A percentile compares a stretch with the other conserved stretches of the same genome.
Evolutionary conservation across 2,888 invertebrate genomes (phyloP).

Genomic region (Chaetogeoica ovagalla): DNA sequence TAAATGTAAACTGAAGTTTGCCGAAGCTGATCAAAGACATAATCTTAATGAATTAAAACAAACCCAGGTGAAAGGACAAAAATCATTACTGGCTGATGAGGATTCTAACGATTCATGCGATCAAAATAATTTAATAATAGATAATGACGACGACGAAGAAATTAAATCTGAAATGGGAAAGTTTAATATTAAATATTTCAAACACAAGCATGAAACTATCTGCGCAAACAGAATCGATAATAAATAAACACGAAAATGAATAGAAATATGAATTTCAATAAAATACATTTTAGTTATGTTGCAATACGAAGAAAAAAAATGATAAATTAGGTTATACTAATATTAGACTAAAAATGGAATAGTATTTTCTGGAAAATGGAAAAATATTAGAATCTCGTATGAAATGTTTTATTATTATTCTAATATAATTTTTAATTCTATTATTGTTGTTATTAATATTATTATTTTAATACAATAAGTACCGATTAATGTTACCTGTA

Average conservation of each 20-base stretch:
- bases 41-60: conserved; percentile 32
- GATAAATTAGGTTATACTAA: not conserved
- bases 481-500: conserved; percentile 45
- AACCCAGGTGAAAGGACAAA: not conserved
- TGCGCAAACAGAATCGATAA: not conserved
- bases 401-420: not conserved
- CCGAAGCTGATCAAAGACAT: conserved; percentile 48
- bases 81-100: not conserved
- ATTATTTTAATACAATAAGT: conserved; percentile 5
- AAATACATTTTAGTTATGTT: not conserved
- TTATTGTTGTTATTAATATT: not conserved
- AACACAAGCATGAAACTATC: not conserved
- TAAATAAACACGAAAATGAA: not conserved
- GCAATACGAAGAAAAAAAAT: not conserved
- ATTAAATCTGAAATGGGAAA: not conserved
- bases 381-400: not conserved
- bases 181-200: not conserved
- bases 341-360: not conserved
- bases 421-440: not conserved
- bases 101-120: conserved; percentile 16
- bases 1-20: conserved; percentile 37
- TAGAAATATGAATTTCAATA: not conserved
- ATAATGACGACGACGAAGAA: conserved; percentile 24
- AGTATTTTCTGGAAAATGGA: not conserved
- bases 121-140: conserved; percentile 9